Evolutionary conservation across 1,140 invertebrate genomes (phyloP).

Genomic region (Bombus haemorrhoidalis): DNA sequence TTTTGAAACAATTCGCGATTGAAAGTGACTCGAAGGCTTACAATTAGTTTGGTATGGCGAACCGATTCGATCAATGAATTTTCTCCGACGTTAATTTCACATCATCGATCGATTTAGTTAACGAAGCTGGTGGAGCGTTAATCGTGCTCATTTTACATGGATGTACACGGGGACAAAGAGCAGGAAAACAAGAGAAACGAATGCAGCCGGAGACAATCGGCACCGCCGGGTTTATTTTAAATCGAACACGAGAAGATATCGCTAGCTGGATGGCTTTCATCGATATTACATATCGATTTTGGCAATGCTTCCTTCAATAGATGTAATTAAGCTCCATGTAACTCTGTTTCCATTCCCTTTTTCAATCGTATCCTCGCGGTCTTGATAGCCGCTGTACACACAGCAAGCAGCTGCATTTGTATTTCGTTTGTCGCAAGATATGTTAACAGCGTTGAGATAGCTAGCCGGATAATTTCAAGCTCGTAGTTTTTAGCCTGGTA

Average conservation of each 20-base stretch:
- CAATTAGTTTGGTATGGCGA: background rate
- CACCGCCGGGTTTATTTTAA: slow-evolving; percentile 10
- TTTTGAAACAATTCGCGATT: background rate
- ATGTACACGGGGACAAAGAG: background rate
- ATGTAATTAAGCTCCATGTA: slow-evolving; percentile 25
- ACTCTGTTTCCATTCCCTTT: background rate
- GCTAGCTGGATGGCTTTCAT: slow-evolving; percentile 4
- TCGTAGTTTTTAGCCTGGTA: too few species aligned
- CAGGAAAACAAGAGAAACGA: background rate
- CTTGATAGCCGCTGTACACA: background rate
- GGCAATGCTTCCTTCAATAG: slow-evolving; percentile 8
- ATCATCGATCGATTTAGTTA: slow-evolving; percentile 17
- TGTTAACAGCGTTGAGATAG: too few species aligned
- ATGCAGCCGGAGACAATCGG: background rate
- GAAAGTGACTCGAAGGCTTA: background rate
- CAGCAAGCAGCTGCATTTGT: background rate
- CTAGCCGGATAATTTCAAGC: too few species aligned
- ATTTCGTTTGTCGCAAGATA: background rate
- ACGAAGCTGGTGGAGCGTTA: background rate
- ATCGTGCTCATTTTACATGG: slow-evolving; percentile 1
- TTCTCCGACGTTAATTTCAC: slow-evolving; percentile 20
- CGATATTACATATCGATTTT: slow-evolving; percentile 44
- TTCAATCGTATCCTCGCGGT: background rate
- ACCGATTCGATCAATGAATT: background rate
- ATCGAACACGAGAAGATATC: background rate